Evolutionary conservation across 2,888 invertebrate species (phyloP), one percentile per base, ranked within the genome.

Genomic region (Aromia moschata): DNA sequence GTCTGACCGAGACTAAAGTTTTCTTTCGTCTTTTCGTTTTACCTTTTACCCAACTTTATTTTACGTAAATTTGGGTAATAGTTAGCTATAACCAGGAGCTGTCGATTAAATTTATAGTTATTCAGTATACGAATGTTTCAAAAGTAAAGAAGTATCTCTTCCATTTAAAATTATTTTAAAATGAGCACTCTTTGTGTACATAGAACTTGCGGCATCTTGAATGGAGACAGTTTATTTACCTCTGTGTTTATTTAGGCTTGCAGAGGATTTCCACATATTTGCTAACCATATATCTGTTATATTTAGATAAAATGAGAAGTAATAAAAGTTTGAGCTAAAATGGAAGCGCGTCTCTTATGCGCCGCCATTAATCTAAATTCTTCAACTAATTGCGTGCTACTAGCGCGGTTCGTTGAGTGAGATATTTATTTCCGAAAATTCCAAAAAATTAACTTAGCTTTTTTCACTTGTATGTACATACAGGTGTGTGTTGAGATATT

Each of bases 141-240:
- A n/a, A n/a, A n/a, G n/a, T n/a, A n/a, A n/a, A n/a, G n/a, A n/a
- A n/a, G n/a, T n/a, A n/a, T n/a, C n/a, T n/a, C n/a, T n/a, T n/a
- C n/a, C n/a, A n/a, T n/a, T n/a, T n/a, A n/a, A n/a, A n/a, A n/a
- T n/a, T n/a, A n/a, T n/a, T n/a, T n/a, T n/a, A n/a, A n/a, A n/a
- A n/a, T n/a, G n/a, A n/a, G n/a, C n/a, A n/a, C n/a, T n/a, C n/a
- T n/a, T n/a, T n/a, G n/a, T n/a, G n/a, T n/a, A n/a, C n/a, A n/a
- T n/a, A n/a, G n/a, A n/a, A n/a, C n/a, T 25, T 7, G 25, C 25
- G 25, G 25, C 43, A 20, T 14, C 49, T 16, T 37, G 43, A 47
- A 56, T 56, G 49, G 56, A 41, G 40, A 33, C 17, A 43, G 47
- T 47, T 56, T 56, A 49, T 56, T 56, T 56, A 33, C 41, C 31